Conservation (phyloP, 1,140 invertebrate genomes). For the Solenopsis fugax region DNA sequence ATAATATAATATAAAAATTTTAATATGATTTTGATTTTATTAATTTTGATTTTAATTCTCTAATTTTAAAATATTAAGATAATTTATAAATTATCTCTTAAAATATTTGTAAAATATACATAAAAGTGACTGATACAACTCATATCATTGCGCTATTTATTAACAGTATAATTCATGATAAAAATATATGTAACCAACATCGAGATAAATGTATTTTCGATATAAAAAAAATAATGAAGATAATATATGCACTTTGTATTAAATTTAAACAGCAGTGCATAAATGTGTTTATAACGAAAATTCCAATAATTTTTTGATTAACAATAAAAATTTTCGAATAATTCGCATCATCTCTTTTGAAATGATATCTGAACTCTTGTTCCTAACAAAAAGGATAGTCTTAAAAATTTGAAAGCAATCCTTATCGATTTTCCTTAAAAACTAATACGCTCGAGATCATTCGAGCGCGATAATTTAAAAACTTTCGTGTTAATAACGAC, state of each 20-base stretch:
- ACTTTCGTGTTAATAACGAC: not conserved
- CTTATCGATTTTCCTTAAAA: slow-evolving; percentile 24
- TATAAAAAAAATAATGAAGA: not conserved
- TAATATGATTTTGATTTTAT: not conserved
- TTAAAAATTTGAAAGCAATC: slow-evolving; percentile 5
- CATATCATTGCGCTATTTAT: not conserved
- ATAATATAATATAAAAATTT: not conserved
- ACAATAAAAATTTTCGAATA: not conserved
- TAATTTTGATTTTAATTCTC: not conserved
- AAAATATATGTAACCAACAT: not conserved
- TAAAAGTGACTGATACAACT: not conserved
- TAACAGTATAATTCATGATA: not conserved
- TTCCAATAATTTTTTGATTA: not conserved
- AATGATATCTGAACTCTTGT: slow-evolving; percentile 25
- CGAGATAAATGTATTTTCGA: not conserved
- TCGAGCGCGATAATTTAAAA: not conserved
- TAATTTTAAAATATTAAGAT: not conserved
- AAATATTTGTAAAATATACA: no score
- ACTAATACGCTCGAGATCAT: not conserved
- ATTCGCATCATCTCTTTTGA: not conserved
- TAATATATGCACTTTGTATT: not conserved
- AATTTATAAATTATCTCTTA: not conserved
- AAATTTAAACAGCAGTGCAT: not conserved
- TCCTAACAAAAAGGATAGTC: slow-evolving; percentile 8
- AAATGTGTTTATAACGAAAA: not conserved